Conservation (phyloP, 2,113 vertebrate genomes). For the Pygoscelis adeliae region DNA sequence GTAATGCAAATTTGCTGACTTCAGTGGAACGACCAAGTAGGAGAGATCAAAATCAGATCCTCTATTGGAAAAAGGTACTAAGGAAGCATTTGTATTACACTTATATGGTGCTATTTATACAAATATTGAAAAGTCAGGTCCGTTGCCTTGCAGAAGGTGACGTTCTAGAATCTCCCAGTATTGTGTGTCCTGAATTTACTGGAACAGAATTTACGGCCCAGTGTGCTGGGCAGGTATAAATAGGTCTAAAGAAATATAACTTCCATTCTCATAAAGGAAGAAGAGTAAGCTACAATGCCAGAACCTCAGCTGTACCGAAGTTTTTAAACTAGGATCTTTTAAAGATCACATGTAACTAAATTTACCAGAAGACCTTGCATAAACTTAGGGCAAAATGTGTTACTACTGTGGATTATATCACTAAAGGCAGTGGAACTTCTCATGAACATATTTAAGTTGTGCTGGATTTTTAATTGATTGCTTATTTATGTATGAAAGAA, state of each 20-base stretch:
- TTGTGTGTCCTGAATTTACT: neutral
- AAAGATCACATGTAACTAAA: neutral
- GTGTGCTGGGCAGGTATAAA: neutral
- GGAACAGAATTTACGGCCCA: neutral
- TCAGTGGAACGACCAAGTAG: neutral
- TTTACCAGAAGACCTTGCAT: neutral
- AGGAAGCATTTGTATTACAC: neutral
- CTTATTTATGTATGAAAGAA: neutral
- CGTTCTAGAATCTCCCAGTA: neutral
- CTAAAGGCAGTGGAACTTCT: neutral
- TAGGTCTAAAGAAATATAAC: neutral
- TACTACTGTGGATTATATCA: neutral
- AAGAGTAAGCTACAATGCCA: neutral
- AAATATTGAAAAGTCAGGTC: neutral
- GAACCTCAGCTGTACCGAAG: neutral
- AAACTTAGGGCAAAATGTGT: neutral
- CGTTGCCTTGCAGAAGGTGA: rapidly evolving
- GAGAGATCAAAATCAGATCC: neutral
- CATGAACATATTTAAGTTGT: neutral
- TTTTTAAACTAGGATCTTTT: neutral
- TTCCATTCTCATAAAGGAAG: neutral
- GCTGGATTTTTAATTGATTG: neutral
- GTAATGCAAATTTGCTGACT: neutral
- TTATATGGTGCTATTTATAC: neutral
- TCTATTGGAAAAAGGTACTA: neutral